Evolutionary conservation across 2,113 vertebrate genomes (phyloP).

Genomic region (Junco hyemalis): DNA sequence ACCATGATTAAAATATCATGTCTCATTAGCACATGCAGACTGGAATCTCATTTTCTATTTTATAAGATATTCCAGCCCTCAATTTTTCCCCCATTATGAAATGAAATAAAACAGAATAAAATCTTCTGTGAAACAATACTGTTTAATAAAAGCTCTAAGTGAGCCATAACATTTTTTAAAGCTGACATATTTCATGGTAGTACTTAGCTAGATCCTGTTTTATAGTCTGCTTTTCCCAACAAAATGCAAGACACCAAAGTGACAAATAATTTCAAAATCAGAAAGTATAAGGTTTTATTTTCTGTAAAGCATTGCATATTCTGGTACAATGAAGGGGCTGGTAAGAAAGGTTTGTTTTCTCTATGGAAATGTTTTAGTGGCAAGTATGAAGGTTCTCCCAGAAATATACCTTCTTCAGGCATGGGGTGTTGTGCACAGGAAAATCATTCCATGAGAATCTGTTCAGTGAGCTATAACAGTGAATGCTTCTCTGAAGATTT

Average conservation of each 20-base stretch:
- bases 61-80: background rate
- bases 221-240: background rate
- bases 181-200: background rate
- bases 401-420: background rate
- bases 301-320: background rate
- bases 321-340: background rate
- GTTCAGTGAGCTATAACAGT: background rate
- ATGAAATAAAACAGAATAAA: background rate
- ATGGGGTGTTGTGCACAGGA: background rate
- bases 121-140: background rate
- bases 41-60: background rate
- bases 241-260: background rate
- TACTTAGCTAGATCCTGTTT: background rate
- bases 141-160: background rate
- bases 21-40: background rate
- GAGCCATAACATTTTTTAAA: background rate
- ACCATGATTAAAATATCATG: background rate
- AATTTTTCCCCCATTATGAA: background rate
- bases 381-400: background rate
- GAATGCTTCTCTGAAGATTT: background rate
- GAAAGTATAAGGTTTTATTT: background rate
- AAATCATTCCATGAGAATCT: background rate
- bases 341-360: background rate
- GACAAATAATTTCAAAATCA: background rate
- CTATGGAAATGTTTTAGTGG: background rate